Percentiles rank a stretch among this genome's conserved stretches.
phyloP scores from a whole-genome alignment of 2,797 vertebrate species.

The Amphiprion clarkii region DNA sequence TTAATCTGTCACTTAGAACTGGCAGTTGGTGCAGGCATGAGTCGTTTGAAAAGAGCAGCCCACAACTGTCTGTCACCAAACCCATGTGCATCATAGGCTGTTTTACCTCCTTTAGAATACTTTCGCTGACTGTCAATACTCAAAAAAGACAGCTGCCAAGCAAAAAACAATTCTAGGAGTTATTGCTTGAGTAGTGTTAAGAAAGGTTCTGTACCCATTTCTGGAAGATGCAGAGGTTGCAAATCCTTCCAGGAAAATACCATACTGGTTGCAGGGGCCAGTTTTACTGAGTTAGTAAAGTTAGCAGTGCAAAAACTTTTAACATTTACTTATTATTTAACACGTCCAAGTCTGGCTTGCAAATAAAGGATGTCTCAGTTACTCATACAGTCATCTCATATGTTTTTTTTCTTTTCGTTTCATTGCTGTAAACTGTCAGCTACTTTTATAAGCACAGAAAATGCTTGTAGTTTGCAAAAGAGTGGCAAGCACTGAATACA shows the following conservation, averaged over 20 bases:
- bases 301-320: background rate
- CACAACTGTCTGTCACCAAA: background rate
- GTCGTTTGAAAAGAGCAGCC: background rate
- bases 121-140: background rate
- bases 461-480: too few species aligned
- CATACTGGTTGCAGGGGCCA: background rate
- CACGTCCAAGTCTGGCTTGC: background rate
- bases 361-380: too few species aligned
- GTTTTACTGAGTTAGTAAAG: too few species aligned
- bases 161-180: background rate
- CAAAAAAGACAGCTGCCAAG: background rate
- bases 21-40: background rate
- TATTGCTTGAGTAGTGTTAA: background rate
- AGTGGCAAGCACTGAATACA: background rate
- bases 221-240: background rate
- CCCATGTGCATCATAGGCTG: background rate
- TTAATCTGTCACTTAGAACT: background rate
- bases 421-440: too few species aligned
- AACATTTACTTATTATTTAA: background rate
- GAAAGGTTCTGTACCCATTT: background rate
- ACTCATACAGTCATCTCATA: too few species aligned
- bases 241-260: background rate
- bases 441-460: too few species aligned
- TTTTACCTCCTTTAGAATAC: background rate
- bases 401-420: too few species aligned